phyloP scores from a whole-genome alignment of 2,113 vertebrate genomes.

The Rhadina sibilatrix region DNA sequence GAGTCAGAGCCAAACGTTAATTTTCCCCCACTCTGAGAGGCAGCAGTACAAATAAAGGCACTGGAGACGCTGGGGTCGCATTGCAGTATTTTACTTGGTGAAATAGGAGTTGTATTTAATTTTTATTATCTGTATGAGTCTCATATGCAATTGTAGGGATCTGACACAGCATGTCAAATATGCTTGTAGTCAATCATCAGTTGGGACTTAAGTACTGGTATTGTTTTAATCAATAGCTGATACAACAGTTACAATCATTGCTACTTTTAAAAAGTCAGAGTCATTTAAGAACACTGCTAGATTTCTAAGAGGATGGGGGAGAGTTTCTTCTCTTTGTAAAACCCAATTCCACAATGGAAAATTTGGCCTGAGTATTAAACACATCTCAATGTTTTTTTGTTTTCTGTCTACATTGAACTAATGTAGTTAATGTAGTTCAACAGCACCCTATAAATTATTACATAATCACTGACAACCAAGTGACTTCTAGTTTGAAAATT shows the following conservation, averaged over 20 bases:
- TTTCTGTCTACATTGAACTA: background rate
- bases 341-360: background rate
- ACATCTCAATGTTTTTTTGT: background rate
- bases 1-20: background rate
- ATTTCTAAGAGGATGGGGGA: background rate
- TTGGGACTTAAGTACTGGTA: background rate
- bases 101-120: background rate
- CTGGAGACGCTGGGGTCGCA: background rate
- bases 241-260: background rate
- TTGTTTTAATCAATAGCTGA: background rate
- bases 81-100: background rate
- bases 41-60: background rate
- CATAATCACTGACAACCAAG: background rate
- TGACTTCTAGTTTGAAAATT: background rate
- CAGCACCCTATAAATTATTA: background rate
- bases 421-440: background rate
- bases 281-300: background rate
- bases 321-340: background rate
- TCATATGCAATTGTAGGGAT: background rate
- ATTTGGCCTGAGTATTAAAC: background rate
- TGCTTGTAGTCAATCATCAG: accelerated
- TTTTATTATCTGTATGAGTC: background rate
- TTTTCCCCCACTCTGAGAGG: background rate
- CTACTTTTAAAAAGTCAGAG: background rate
- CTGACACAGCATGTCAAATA: background rate